phyloP scores from a whole-genome alignment of 2,797 vertebrate species.

The Danio tinwini region DNA sequence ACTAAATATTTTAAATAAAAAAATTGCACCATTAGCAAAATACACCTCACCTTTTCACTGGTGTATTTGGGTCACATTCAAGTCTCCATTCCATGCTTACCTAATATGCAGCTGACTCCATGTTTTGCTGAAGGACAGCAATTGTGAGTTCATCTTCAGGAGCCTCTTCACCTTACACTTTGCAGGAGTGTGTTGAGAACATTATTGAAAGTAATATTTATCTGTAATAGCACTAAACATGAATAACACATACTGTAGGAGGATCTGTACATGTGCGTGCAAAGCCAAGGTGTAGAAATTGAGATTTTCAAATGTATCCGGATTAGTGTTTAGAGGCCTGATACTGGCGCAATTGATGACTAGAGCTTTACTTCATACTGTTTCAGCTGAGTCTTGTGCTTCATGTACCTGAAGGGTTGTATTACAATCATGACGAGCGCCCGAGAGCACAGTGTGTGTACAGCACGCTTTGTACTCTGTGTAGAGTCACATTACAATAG shows the following conservation, averaged over 20 bases:
- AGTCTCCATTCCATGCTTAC: too few species aligned
- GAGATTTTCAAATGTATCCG: background rate
- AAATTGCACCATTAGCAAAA: too few species aligned
- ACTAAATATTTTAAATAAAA: too few species aligned
- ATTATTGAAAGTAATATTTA: background rate
- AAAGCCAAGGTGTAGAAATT: background rate
- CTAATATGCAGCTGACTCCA: too few species aligned
- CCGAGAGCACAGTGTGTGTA: conserved; percentile 14
- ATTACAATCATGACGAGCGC: conserved; percentile 47
- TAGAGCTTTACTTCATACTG: conserved; percentile 42
- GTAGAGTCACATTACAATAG: conserved; percentile 43
- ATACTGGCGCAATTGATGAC: conserved; percentile 36
- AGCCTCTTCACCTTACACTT: too few species aligned
- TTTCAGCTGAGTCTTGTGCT: conserved; percentile 53
- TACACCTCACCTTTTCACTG: too few species aligned
- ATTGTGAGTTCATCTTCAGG: too few species aligned
- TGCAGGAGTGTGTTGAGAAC: background rate
- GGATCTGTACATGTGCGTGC: too few species aligned
- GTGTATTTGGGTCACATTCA: too few species aligned
- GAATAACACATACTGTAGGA: background rate
- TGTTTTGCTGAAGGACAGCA: too few species aligned
- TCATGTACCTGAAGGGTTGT: conserved; percentile 45
- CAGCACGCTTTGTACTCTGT: conserved; percentile 44
- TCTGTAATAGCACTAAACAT: background rate
- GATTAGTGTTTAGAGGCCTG: conserved; percentile 20